A percentile compares a stretch with the other conserved stretches of the same genome.
Conservation (phyloP, 2,888 invertebrate genomes). For the Philereme transversata region DNA sequence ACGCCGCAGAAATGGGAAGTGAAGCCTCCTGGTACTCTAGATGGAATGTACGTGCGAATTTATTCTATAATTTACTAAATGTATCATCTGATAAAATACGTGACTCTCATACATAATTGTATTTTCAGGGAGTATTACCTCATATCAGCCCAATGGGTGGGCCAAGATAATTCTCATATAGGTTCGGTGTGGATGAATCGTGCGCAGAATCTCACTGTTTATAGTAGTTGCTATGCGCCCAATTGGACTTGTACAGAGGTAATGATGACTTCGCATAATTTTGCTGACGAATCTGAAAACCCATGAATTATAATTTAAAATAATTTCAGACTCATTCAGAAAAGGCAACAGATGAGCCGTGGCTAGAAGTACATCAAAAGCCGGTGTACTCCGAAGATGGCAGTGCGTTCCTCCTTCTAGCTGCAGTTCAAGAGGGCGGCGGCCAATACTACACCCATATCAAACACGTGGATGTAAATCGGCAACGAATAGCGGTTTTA, state of each 20-base stretch:
- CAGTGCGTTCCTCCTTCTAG: conserved; percentile 91
- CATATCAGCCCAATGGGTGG: conserved; percentile 96
- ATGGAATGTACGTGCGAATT: conserved; percentile 90
- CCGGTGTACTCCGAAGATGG: conserved; percentile 94
- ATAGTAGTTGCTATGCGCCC: conserved; percentile 92
- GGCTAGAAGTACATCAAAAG: conserved; percentile 93
- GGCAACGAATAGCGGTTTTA: conserved; percentile 92
- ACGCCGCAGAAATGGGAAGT: conserved; percentile 87
- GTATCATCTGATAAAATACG: not conserved
- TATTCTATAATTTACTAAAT: conserved; percentile 4
- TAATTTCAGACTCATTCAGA: conserved; percentile 89
- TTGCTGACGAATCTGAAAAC: too few relatives aligned
- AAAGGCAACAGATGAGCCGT: conserved; percentile 92
- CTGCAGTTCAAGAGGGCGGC: conserved; percentile 92
- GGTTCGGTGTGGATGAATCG: conserved; percentile 97
- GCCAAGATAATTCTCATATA: conserved; percentile 89
- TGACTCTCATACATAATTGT: conserved; percentile 8
- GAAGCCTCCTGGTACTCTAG: conserved; percentile 89
- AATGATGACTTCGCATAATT: not conserved
- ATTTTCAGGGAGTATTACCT: conserved; percentile 93
- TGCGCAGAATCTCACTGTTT: conserved; percentile 94
- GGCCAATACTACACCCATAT: conserved; percentile 94
- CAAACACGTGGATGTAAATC: conserved; percentile 92
- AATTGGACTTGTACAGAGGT: conserved; percentile 93
- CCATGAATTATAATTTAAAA: not conserved